Conservation (phyloP, 2,797 vertebrate species). For the Cuniculus paca region DNA sequence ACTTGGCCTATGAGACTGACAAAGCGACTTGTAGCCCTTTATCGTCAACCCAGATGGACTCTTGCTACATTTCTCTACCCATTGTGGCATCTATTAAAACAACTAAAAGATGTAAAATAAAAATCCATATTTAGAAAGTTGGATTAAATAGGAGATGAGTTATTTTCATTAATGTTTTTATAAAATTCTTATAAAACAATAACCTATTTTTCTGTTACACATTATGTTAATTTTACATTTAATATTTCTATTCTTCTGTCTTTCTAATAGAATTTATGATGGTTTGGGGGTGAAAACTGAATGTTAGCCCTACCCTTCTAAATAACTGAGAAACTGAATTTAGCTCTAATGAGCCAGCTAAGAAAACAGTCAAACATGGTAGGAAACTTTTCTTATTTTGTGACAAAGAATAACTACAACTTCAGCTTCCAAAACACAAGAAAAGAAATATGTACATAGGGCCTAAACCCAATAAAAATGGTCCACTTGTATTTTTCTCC, state of each 20-base stretch:
- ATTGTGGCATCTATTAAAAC: not conserved
- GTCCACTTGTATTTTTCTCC: not conserved
- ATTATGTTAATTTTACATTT: not conserved
- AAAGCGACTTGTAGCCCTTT: not conserved
- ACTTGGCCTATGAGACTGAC: not conserved
- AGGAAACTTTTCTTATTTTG: constrained; percentile 4
- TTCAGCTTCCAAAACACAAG: not conserved
- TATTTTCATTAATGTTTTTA: constrained; percentile 10
- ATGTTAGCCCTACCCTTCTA: not conserved
- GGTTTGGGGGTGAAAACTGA: not conserved
- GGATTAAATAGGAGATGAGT: not conserved
- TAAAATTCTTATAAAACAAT: not conserved
- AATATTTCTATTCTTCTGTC: not conserved
- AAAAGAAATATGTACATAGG: not conserved
- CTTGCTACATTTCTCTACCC: not conserved
- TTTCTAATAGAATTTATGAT: not conserved
- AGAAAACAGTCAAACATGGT: not conserved
- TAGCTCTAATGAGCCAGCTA: not conserved
- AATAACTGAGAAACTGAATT: constrained; percentile 9
- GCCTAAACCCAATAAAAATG: not conserved
- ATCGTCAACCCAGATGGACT: not conserved
- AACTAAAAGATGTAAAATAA: constrained; percentile 28
- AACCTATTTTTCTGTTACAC: not conserved
- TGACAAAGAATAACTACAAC: not conserved
- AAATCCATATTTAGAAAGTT: constrained; percentile 30